phyloP scores from a whole-genome alignment of 2,113 vertebrate species.

The Macquaria australasica region DNA sequence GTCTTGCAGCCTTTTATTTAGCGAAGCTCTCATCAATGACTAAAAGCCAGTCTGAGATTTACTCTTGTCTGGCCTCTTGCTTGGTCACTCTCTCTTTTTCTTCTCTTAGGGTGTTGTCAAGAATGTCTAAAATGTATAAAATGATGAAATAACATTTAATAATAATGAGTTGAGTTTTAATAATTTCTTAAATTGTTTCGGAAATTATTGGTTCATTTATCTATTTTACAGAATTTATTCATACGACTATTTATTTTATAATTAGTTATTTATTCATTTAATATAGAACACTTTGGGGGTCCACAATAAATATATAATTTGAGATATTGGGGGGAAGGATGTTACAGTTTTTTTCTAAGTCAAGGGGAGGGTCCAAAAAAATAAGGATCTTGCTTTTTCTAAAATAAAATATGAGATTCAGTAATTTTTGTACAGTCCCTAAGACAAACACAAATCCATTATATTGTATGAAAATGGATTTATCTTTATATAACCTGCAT shows the following conservation, averaged over 20 bases:
- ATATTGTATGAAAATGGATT: not conserved
- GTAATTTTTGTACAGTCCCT: not conserved
- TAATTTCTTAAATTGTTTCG: not conserved
- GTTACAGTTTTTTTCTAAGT: not conserved
- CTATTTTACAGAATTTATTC: not conserved
- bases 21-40: too few relatives aligned
- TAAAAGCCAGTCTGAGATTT: too few relatives aligned
- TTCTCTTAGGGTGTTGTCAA: too few relatives aligned
- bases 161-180: too few relatives aligned
- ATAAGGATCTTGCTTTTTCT: too few relatives aligned
- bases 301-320: not conserved
- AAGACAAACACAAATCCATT: not conserved
- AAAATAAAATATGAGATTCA: not conserved
- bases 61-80: too few relatives aligned
- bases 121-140: too few relatives aligned
- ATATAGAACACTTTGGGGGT: not conserved
- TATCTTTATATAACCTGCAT: not conserved
- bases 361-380: not conserved
- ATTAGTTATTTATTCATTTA: not conserved
- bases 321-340: not conserved
- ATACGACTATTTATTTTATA: not conserved
- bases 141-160: too few relatives aligned
- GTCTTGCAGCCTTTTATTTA: too few relatives aligned
- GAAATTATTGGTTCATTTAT: not conserved
- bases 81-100: too few relatives aligned